Conservation (phyloP, 2,888 invertebrate species). For the Pinctada fucata region DNA sequence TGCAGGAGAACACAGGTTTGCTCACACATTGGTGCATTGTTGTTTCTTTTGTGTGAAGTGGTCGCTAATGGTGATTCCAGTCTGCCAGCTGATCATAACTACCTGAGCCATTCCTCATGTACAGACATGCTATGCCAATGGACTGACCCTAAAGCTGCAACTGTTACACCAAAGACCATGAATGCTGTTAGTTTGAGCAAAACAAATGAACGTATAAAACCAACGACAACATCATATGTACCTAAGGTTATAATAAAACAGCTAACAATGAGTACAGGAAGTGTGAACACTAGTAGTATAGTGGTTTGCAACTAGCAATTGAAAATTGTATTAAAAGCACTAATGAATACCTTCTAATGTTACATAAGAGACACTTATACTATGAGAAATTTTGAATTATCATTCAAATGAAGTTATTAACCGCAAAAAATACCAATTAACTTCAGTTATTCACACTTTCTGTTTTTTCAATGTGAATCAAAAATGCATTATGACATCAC, state of each 20-base stretch:
- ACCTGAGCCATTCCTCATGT: neutral
- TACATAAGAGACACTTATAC: too few relatives aligned
- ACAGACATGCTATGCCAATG: slow-evolving; percentile 28
- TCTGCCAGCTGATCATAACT: slow-evolving; percentile 8
- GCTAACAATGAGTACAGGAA: too few relatives aligned
- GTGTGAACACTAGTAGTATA: too few relatives aligned
- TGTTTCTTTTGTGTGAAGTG: slow-evolving; percentile 24
- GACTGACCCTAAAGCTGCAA: slow-evolving; percentile 25
- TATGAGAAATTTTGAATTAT: too few relatives aligned
- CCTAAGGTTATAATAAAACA: neutral
- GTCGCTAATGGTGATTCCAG: slow-evolving; percentile 11
- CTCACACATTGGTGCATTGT: slow-evolving; percentile 32
- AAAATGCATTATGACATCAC: too few relatives aligned
- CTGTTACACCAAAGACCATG: neutral
- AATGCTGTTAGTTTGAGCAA: neutral
- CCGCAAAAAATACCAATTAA: too few relatives aligned
- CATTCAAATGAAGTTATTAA: too few relatives aligned
- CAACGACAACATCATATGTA: slow-evolving; percentile 8
- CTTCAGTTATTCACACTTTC: too few relatives aligned
- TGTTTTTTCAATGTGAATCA: too few relatives aligned
- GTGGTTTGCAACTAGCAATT: too few relatives aligned
- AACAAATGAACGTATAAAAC: neutral
- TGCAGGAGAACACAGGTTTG: slow-evolving; percentile 23
- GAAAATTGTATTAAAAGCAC: too few relatives aligned
- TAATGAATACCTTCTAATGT: too few relatives aligned